Evolutionary conservation across 2,888 invertebrate species (phyloP).

Genomic region (Aromia moschata): DNA sequence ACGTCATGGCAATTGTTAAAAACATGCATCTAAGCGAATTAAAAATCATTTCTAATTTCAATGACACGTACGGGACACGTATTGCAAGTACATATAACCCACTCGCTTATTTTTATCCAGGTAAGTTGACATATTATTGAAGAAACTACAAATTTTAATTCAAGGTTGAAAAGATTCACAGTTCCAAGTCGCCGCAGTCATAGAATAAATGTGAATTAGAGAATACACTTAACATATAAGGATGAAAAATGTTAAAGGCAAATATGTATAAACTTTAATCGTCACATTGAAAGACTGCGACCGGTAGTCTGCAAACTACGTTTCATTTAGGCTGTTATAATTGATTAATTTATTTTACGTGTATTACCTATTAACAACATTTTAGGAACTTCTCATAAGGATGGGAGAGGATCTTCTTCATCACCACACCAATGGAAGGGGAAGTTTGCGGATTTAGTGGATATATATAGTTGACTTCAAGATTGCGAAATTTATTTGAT

Average conservation of each 20-base stretch:
- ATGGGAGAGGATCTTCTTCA: constrained; percentile 19
- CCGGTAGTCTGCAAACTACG: not conserved
- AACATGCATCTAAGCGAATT: too few relatives aligned
- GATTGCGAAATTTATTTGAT: constrained; percentile 31
- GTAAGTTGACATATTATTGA: not conserved
- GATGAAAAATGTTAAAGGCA: not conserved
- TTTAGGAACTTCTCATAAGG: constrained; percentile 20
- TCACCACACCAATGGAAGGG: constrained; percentile 37
- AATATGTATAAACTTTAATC: too few relatives aligned
- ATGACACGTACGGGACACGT: too few relatives aligned
- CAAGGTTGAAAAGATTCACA: constrained; percentile 16
- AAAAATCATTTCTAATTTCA: too few relatives aligned
- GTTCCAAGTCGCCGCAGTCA: not conserved
- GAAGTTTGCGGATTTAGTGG: constrained; percentile 45
- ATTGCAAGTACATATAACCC: too few relatives aligned
- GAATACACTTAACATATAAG: too few relatives aligned
- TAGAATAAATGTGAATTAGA: constrained; percentile 7
- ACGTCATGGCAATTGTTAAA: too few relatives aligned
- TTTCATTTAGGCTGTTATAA: not conserved
- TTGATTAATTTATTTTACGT: not conserved
- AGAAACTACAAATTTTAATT: constrained; percentile 1
- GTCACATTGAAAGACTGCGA: not conserved
- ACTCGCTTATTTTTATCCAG: too few relatives aligned
- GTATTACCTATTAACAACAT: constrained; percentile 16
- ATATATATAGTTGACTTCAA: constrained; percentile 44